Conservation (phyloP, 2,113 vertebrate genomes). For the Zosterops hypoxanthus region DNA sequence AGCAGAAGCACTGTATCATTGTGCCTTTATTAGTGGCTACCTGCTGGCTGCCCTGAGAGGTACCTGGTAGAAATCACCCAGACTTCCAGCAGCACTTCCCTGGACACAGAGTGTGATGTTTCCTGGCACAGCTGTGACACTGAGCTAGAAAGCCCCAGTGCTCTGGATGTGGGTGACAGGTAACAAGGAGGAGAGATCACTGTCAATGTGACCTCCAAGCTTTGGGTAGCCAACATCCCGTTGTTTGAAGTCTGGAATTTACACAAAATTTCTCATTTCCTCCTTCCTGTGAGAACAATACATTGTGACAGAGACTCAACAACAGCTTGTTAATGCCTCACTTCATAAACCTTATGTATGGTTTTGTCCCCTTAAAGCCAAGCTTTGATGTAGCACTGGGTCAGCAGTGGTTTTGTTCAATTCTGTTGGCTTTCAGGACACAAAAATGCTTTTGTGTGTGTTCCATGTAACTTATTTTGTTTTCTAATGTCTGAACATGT, state of each 20-base stretch:
- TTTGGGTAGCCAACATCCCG: constrained; percentile 42
- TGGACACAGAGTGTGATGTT: neutral
- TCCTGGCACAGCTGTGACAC: neutral
- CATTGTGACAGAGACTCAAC: constrained; percentile 30
- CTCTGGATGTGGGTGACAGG: constrained; percentile 12
- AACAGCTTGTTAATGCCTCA: constrained; percentile 9
- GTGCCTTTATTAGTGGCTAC: neutral
- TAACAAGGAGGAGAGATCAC: neutral
- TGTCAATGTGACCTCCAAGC: neutral
- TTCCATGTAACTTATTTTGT: neutral
- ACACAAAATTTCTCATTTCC: constrained; percentile 70
- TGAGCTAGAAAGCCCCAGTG: neutral
- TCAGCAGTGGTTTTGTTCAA: neutral
- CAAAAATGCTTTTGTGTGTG: neutral
- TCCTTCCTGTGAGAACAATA: constrained; percentile 67
- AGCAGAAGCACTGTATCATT: neutral
- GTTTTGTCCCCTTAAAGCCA: constrained; percentile 13
- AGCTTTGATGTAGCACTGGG: constrained; percentile 37
- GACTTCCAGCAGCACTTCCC: neutral
- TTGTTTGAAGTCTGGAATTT: constrained; percentile 61
- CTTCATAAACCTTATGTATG: neutral
- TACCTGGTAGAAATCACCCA: neutral
- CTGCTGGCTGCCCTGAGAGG: neutral
- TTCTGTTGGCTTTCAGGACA: neutral
- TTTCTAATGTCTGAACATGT: neutral